phyloP scores from a whole-genome alignment of 2,797 vertebrate species.

The Xenops minutus region DNA sequence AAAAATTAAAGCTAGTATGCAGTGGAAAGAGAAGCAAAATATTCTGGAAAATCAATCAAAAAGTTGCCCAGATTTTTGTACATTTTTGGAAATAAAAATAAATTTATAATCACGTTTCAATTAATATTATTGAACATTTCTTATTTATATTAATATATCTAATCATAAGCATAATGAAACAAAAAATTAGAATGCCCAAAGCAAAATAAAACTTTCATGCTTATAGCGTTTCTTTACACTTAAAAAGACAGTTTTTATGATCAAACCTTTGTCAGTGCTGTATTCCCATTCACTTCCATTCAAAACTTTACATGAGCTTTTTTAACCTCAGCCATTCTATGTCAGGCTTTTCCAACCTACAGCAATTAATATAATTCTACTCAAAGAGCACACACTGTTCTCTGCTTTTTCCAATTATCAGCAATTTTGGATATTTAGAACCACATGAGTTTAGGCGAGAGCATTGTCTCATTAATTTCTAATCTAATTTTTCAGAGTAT shows the following conservation, averaged over 20 bases:
- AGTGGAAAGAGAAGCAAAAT: neutral
- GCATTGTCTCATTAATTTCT: neutral
- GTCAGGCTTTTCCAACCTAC: neutral
- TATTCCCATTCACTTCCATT: neutral
- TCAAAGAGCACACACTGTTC: neutral
- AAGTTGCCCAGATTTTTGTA: neutral
- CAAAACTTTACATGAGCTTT: neutral
- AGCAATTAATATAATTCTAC: neutral
- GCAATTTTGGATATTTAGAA: neutral
- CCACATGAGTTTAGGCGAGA: neutral
- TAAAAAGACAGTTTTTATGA: neutral
- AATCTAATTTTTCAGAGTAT: neutral
- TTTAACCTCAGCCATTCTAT: neutral
- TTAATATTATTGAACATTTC: neutral
- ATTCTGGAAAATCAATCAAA: neutral
- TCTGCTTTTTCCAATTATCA: neutral
- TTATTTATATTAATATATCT: neutral
- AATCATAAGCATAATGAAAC: neutral
- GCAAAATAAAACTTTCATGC: neutral
- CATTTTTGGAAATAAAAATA: neutral
- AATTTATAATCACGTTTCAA: neutral
- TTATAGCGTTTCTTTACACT: neutral
- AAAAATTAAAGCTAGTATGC: neutral
- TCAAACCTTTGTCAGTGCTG: neutral
- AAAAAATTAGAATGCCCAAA: neutral